These are phyloP conservation scores for Lymantria dispar DNA, from an alignment of 2,888 invertebrate species.

Conservation along the genomic window DNA sequence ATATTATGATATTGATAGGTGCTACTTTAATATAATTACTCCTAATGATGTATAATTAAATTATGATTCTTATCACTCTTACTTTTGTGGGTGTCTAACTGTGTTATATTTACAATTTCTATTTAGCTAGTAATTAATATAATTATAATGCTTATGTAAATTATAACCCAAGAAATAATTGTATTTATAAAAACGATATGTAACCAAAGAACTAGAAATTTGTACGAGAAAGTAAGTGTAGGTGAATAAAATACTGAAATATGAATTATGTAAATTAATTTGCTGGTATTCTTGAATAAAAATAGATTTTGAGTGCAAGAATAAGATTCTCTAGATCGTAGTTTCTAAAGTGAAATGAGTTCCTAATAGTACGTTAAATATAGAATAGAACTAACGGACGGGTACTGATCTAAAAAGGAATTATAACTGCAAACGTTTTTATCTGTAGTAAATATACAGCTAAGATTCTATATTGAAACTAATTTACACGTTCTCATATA, in stretches of 20 bases:
- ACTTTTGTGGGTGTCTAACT: slow-evolving; percentile 52
- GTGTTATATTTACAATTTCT: slow-evolving; percentile 51
- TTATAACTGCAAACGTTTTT: slow-evolving; percentile 42
- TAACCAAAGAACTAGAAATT: no score
- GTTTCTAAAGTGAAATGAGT: slow-evolving; percentile 10
- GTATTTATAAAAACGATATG: not conserved
- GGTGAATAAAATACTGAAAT: not conserved
- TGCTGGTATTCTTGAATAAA: no score
- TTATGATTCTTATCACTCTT: slow-evolving; percentile 53
- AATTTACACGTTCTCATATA: no score
- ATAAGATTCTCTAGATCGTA: not conserved
- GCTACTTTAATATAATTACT: no score
- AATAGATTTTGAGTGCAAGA: no score
- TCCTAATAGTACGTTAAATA: slow-evolving; percentile 23
- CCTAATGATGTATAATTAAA: not conserved
- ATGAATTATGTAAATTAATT: not conserved
- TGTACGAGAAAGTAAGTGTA: not conserved
- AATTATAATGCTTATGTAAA: not conserved
- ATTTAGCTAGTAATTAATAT: not conserved
- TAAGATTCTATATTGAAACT: no score
- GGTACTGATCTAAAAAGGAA: slow-evolving; percentile 58
- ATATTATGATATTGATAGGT: no score
- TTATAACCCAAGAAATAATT: not conserved
- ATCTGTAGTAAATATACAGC: no score
- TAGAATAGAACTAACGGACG: slow-evolving; percentile 65